phyloP scores from a whole-genome alignment of 1,140 invertebrate species.

The Myzus persicae region DNA sequence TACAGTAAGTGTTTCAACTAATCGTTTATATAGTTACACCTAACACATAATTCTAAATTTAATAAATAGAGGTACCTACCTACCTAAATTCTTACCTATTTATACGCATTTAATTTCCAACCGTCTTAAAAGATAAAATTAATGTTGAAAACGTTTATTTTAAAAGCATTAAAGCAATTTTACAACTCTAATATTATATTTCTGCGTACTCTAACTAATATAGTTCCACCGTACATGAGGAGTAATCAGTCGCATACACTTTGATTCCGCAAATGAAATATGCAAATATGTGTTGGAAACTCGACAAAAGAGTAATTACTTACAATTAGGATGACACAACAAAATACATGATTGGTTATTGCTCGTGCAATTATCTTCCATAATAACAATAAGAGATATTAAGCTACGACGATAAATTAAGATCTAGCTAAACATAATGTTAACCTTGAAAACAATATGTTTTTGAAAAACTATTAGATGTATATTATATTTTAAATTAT shows the following conservation, averaged over 20 bases:
- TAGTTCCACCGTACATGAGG: background rate
- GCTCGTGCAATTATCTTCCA: background rate
- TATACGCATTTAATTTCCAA: background rate
- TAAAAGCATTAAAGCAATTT: background rate
- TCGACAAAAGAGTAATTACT: background rate
- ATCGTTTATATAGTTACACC: background rate
- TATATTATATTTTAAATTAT: background rate
- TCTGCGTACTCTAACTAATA: background rate
- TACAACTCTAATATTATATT: background rate
- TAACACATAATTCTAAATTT: background rate
- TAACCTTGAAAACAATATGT: background rate
- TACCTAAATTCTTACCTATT: background rate
- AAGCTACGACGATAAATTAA: background rate
- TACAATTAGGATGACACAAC: background rate
- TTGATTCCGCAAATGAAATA: background rate
- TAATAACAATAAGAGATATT: background rate
- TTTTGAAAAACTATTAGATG: background rate
- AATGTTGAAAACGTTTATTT: background rate
- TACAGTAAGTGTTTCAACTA: background rate
- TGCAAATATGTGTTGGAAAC: background rate
- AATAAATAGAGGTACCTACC: background rate
- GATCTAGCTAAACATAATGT: background rate
- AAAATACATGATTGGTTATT: background rate
- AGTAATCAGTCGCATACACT: background rate
- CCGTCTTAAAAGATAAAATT: background rate